Conservation (phyloP, 2,113 vertebrate species). For the Oryzias celebensis region DNA sequence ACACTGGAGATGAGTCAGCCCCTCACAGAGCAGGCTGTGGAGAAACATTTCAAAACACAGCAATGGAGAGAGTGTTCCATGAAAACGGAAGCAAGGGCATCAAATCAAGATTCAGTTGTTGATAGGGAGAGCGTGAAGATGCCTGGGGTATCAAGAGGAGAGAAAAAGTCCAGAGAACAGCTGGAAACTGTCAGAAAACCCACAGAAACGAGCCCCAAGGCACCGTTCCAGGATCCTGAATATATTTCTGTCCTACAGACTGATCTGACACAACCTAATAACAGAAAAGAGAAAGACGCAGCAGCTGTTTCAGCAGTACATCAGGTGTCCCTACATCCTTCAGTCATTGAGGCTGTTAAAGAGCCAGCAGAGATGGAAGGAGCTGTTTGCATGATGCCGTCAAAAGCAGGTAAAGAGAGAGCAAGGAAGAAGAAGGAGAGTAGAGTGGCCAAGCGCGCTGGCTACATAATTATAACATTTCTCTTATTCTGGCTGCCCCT, state of each 20-base stretch:
- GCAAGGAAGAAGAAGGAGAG: slow-evolving; percentile 72
- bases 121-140: slow-evolving; percentile 11
- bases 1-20: slow-evolving; percentile 16
- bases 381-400: slow-evolving; percentile 78
- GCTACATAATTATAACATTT: slow-evolving; percentile 78
- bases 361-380: slow-evolving; percentile 40
- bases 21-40: slow-evolving; percentile 9
- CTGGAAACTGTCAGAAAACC: slow-evolving; percentile 16
- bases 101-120: slow-evolving; percentile 19
- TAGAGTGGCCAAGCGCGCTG: slow-evolving; percentile 77
- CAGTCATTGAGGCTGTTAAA: background rate
- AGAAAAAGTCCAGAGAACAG: slow-evolving; percentile 20
- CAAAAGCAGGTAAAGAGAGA: slow-evolving; percentile 60
- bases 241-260: slow-evolving; percentile 16
- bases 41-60: slow-evolving; percentile 23
- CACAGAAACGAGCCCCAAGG: slow-evolving; percentile 15
- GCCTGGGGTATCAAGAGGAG: slow-evolving; percentile 12
- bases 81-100: slow-evolving; percentile 16
- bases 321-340: slow-evolving; percentile 18
- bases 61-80: background rate
- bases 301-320: slow-evolving; percentile 12
- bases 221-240: slow-evolving; percentile 16
- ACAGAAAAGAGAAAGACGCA: slow-evolving; percentile 2
- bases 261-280: slow-evolving; percentile 18
- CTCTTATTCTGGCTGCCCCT: slow-evolving; percentile 76